phyloP scores from a whole-genome alignment of 2,888 invertebrate genomes.

The Sisyra terminalis region DNA sequence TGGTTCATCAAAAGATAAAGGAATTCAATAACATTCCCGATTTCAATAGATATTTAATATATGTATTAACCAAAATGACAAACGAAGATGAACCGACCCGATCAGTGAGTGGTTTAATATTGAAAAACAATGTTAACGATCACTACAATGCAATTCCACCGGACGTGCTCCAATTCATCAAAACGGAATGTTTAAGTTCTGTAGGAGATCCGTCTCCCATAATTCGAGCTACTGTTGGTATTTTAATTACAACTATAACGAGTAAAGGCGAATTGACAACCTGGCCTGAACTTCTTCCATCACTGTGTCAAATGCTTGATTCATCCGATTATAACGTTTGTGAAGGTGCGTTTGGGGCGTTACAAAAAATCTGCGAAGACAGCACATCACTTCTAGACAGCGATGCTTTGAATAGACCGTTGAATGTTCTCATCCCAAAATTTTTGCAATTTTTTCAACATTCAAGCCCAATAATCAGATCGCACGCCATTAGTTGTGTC shows the following conservation, averaged over 20 bases:
- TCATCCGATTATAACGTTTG: slow-evolving; percentile 85
- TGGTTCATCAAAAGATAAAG: slow-evolving; percentile 96
- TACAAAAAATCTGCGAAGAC: slow-evolving; percentile 98
- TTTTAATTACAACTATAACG: slow-evolving; percentile 91
- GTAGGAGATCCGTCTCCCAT: slow-evolving; percentile 88
- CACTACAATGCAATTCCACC: slow-evolving; percentile 77
- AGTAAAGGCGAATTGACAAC: slow-evolving; percentile 74
- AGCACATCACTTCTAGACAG: slow-evolving; percentile 78
- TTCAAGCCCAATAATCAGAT: slow-evolving; percentile 76
- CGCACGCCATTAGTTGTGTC: slow-evolving; percentile 88
- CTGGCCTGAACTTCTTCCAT: slow-evolving; percentile 90
- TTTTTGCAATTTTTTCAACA: slow-evolving; percentile 88
- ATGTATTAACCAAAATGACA: slow-evolving; percentile 82
- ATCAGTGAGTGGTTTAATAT: slow-evolving; percentile 86
- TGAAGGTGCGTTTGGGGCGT: slow-evolving; percentile 93
- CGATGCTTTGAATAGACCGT: slow-evolving; percentile 64
- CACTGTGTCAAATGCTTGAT: slow-evolving; percentile 80
- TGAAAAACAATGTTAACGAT: slow-evolving; percentile 93
- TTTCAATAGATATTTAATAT: slow-evolving; percentile 96
- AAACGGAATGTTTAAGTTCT: slow-evolving; percentile 82
- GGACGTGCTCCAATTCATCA: slow-evolving; percentile 83
- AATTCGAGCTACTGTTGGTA: slow-evolving; percentile 92
- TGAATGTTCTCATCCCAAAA: slow-evolving; percentile 85
- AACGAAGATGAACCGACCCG: slow-evolving; percentile 91
- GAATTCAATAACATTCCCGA: slow-evolving; percentile 93